These are phyloP conservation scores for Prunella strophiata DNA, from an alignment of 2,797 vertebrate genomes.

Conservation along the genomic window DNA sequence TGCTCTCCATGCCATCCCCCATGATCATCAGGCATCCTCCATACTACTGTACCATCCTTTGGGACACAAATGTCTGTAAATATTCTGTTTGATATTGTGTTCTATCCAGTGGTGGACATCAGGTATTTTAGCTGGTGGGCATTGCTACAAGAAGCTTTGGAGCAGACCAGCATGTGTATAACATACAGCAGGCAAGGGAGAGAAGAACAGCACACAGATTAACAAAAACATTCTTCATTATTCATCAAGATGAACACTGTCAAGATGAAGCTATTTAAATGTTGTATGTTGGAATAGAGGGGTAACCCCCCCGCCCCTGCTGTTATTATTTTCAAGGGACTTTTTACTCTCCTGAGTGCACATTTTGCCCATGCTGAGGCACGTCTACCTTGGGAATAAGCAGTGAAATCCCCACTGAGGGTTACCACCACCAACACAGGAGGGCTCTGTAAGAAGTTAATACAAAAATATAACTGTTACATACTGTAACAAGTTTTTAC, in stretches of 20 bases:
- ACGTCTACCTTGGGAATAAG: not conserved
- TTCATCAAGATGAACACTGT: not conserved
- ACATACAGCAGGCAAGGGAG: not conserved
- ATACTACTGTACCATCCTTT: not conserved
- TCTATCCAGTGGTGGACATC: not conserved
- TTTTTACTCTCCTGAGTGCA: not conserved
- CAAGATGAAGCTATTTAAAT: not conserved
- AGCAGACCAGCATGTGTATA: not conserved
- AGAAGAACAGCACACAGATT: not conserved
- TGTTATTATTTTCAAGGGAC: not conserved
- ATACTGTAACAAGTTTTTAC: not conserved
- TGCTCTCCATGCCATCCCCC: accelerated
- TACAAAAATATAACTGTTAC: not conserved
- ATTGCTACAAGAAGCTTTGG: not conserved
- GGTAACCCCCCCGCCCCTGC: accelerated
- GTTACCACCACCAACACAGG: accelerated
- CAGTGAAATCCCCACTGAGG: not conserved
- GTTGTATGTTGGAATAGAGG: not conserved
- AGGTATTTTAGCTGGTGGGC: not conserved
- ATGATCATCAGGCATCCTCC: accelerated
- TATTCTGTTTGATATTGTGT: not conserved
- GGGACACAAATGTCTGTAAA: not conserved
- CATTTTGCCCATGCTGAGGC: not conserved
- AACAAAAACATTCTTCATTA: not conserved
- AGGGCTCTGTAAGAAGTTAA: not conserved